Conservation (phyloP, 2,797 vertebrate genomes). For the Trachurus trachurus region DNA sequence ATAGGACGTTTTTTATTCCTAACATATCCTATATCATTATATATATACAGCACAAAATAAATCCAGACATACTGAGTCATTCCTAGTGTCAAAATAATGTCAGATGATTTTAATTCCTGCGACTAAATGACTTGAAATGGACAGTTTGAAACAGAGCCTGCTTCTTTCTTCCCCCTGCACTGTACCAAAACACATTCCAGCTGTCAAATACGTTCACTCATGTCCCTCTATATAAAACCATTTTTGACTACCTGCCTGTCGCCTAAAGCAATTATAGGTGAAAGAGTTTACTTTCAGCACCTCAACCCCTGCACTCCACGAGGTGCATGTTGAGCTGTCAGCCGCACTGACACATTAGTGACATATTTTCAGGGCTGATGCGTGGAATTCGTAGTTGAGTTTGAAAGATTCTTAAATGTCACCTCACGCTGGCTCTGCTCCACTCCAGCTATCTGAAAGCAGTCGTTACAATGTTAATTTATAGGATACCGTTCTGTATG, state of each 20-base stretch:
- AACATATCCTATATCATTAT: neutral
- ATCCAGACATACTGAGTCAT: neutral
- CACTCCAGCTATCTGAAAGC: neutral
- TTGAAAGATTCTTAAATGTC: slow-evolving; percentile 28
- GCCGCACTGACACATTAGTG: slow-evolving; percentile 43
- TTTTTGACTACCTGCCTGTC: slow-evolving; percentile 62
- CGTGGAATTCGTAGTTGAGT: slow-evolving; percentile 10
- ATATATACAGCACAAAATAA: neutral
- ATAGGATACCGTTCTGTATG: neutral
- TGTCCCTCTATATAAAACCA: slow-evolving; percentile 51
- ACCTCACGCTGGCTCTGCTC: neutral
- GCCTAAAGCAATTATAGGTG: slow-evolving; percentile 62
- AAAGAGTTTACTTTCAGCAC: slow-evolving; percentile 51
- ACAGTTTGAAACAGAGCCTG: slow-evolving; percentile 14
- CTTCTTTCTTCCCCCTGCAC: neutral
- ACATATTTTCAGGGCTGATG: slow-evolving; percentile 28
- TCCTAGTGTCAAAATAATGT: slow-evolving; percentile 30
- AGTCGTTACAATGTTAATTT: rapidly evolving
- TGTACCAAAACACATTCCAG: slow-evolving; percentile 66
- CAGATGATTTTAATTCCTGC: slow-evolving; percentile 3
- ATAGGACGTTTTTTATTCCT: neutral
- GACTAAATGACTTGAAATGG: slow-evolving; percentile 28
- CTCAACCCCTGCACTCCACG: slow-evolving; percentile 22
- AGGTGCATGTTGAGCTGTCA: slow-evolving; percentile 50
- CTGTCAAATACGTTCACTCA: slow-evolving; percentile 63